Evolutionary conservation across 2,797 vertebrate species (phyloP).

Genomic region (Oryzias sinensis): DNA sequence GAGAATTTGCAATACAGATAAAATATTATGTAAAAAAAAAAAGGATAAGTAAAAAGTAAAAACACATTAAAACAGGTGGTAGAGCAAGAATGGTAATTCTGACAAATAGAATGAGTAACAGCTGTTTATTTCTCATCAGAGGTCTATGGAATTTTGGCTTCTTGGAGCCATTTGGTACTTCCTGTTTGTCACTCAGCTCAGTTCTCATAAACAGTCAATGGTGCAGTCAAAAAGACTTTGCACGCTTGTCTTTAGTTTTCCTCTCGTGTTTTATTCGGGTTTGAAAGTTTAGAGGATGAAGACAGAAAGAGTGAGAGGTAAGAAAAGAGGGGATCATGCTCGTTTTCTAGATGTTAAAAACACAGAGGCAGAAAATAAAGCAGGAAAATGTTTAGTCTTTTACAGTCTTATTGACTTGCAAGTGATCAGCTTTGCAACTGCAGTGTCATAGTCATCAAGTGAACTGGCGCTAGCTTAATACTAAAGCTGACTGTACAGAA

Average conservation of each 20-base stretch:
- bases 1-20: too few relatives aligned
- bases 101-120: too few relatives aligned
- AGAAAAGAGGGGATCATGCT: slow-evolving; percentile 28
- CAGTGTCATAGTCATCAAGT: not conserved
- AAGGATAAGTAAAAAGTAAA: too few relatives aligned
- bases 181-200: too few relatives aligned
- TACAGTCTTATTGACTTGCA: not conserved
- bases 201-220: too few relatives aligned
- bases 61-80: too few relatives aligned
- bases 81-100: too few relatives aligned
- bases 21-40: too few relatives aligned
- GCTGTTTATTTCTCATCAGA: too few relatives aligned
- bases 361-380: slow-evolving; percentile 37
- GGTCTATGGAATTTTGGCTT: too few relatives aligned
- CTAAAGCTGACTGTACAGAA: not conserved
- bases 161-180: too few relatives aligned
- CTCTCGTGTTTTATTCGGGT: not conserved
- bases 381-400: slow-evolving; percentile 12
- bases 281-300: slow-evolving; percentile 14
- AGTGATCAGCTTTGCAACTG: not conserved
- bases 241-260: too few relatives aligned
- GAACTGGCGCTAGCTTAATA: not conserved
- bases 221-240: not conserved
- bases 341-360: slow-evolving; percentile 30
- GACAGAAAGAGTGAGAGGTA: slow-evolving; percentile 3